Base-by-base conservation (phyloP, 2,113 vertebrate species). In the Megaceryle maxima region DNA sequence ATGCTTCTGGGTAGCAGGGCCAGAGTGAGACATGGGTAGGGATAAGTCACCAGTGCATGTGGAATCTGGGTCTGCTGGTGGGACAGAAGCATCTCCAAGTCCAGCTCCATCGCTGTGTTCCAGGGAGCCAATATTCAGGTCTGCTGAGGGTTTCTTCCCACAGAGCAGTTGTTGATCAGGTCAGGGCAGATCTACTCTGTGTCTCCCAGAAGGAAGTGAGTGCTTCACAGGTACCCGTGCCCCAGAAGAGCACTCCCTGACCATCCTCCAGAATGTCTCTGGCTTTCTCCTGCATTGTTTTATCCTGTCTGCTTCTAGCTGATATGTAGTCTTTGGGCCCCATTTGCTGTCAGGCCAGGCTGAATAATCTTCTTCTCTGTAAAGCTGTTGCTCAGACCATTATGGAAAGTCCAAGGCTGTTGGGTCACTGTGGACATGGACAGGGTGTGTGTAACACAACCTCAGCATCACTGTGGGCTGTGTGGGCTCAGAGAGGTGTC, bases 391-490 rank as follows among this genome's bases (percentile, higher is more conserved):
- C 31, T 90, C 41, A 67, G 83, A 31, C 25, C 5, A 6, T 18
- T 21, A 10, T 6, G 28, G 24, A 5, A n/a, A 51, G 16, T n/a
- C 18, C 29, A 28, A 0, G 67, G 69, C 28, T 2, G 0, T 13
- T 74, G 46, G 21, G 16, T 62, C 44, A n/a, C 31, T 39, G 26
- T 64, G 48, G 31, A 37, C 66, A 15, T 4, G 37, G 48, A 12
- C 9, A 8, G 41, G 41, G 33, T 37, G 26, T 13, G 37, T 39
- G 13, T 56, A 46, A 72, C 41, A n/a, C 60, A 44, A 7, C 59
- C 39, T 44, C 28, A 18, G 2, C n/a, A 31, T 43, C 46, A 29
- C n/a, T 75, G 56, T 1, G 1, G 31, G 15, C 5, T 33, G 4
- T 0, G 0, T 3, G 29, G n/a, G 14, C 63, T 83, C 41, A 66